Percentiles rank a stretch among this genome's conserved stretches.
phyloP scores from a whole-genome alignment of 1,140 invertebrate species.

The Arctopsyche grandis region DNA sequence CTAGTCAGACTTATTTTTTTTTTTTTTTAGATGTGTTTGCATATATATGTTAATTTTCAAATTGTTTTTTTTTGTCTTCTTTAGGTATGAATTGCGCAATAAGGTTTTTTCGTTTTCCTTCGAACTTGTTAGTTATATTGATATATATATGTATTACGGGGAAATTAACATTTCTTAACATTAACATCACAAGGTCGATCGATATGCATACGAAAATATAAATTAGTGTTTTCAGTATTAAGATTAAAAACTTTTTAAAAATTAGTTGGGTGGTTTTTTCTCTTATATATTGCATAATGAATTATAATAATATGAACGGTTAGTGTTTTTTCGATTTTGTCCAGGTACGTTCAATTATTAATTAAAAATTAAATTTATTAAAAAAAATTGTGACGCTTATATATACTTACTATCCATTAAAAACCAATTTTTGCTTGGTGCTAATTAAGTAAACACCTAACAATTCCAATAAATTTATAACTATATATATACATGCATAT shows the following conservation, averaged over 20 bases:
- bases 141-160: background rate
- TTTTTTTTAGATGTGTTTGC: constrained; percentile 30
- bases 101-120: background rate
- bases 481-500: background rate
- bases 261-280: no score
- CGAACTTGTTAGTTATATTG: background rate
- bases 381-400: background rate
- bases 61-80: constrained; percentile 22
- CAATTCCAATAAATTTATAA: background rate
- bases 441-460: background rate
- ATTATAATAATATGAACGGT: no score
- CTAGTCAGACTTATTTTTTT: constrained; percentile 50
- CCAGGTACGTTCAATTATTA: no score
- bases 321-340: no score
- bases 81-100: constrained; percentile 9
- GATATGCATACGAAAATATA: background rate
- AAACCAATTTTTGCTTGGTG: constrained; percentile 7
- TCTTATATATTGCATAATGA: no score
- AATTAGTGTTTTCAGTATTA: constrained; percentile 10
- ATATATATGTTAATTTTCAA: constrained; percentile 35
- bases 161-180: background rate
- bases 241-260: background rate
- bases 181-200: background rate
- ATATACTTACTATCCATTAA: background rate
- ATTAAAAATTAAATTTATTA: no score